Conservation (phyloP, 2,113 vertebrate genomes). For the Hypomesus transpacificus region DNA sequence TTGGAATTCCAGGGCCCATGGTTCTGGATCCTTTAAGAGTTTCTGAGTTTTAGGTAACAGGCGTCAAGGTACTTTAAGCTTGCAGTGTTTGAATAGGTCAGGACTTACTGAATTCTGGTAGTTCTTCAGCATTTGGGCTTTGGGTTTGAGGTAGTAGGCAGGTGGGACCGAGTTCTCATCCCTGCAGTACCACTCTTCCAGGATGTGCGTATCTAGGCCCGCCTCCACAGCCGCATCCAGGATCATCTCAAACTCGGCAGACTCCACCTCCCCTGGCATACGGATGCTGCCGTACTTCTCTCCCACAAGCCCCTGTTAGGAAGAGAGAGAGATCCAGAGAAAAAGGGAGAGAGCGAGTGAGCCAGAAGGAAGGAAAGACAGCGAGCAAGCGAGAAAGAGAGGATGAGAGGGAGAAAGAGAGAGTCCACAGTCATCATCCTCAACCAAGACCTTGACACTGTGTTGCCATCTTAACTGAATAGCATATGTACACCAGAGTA, state of each 20-base stretch:
- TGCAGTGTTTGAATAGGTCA: too few relatives aligned
- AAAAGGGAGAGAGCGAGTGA: not conserved
- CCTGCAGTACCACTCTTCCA: slow-evolving; percentile 98
- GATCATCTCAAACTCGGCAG: slow-evolving; percentile 98
- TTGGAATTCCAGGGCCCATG: too few relatives aligned
- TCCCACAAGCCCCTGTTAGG: slow-evolving; percentile 88
- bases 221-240: slow-evolving; percentile 91
- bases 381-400: too few relatives aligned
- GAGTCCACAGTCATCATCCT: not conserved
- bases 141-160: slow-evolving; percentile 96
- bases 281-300: slow-evolving; percentile 97
- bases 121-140: slow-evolving; percentile 87
- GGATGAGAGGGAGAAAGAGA: not conserved
- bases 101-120: slow-evolving; percentile 82
- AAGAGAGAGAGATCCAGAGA: slow-evolving; percentile 12
- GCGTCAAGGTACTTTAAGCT: not conserved
- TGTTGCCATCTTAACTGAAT: too few relatives aligned
- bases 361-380: not conserved
- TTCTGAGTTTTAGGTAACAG: not conserved
- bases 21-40: not conserved
- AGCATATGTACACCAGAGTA: too few relatives aligned
- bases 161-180: slow-evolving; percentile 97
- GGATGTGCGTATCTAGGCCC: slow-evolving; percentile 87
- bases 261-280: slow-evolving; percentile 94
- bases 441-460: too few relatives aligned